Base-by-base conservation (phyloP, 2,113 vertebrate genomes). In the Sterrhoptilus dennistouni region DNA sequence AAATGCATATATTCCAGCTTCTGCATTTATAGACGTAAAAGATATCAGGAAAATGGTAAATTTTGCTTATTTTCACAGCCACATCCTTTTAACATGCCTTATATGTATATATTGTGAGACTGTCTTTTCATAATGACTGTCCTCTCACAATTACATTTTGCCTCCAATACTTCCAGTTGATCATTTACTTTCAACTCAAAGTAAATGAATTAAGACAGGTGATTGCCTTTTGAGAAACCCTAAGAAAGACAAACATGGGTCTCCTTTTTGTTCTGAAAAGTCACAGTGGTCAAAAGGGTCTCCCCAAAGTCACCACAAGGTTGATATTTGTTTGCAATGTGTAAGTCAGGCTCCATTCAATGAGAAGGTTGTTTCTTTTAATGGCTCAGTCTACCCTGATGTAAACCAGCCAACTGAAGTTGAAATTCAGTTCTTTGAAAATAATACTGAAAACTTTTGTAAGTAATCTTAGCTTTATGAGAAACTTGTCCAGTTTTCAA, bases 371-470 rank as follows among this genome's bases (percentile, higher is more conserved):
- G 0, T 18, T 72, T 65, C 63, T 35, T 50, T 65, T 70, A 13
- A 6, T 15, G 3, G 21, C 3, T 29, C 4, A 45, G 52, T 6
- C 6, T 44, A 18, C 5, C 16, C 2, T 45, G 22, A 24, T 3
- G 17, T 12, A 49, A 35, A 93, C 11, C 12, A 56, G 11, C 6
- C 22, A 49, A 10, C 12, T 63, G 28, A 79, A 75, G 61, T 47
- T 19, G 3, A 49, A 45, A 56, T 15, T 28, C 7, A 22, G 2
- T 33, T 71, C 14, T 70, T 54, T 54, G 42, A 86, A 80, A 90
- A 42, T 15, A 2, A 13, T 36, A 36, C 6, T 0, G 2, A 74
- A 86, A 57, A 15, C 8, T 33, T 82, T 28, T 40, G 33, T 57
- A 16, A 33, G 1, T 36, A 57, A 49, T 20, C 20, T 57, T 36